Evolutionary conservation across 2,113 vertebrate species (phyloP), one percentile per base, ranked within the genome.

Genomic region (Pseudorectes ferrugineus): DNA sequence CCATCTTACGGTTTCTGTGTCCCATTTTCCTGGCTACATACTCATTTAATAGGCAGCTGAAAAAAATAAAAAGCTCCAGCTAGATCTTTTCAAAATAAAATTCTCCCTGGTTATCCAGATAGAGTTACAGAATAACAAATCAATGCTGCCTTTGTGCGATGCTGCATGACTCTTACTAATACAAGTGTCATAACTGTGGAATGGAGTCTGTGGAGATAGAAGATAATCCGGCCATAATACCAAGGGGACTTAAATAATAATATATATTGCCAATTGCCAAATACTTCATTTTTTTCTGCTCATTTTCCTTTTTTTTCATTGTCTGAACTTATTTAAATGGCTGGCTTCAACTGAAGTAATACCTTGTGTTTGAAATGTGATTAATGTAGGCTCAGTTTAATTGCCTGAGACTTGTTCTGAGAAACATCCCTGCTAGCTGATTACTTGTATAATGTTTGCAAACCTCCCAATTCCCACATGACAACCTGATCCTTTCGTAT

Each of bases 21-120:
- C 90, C 82, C 59, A 48, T 95, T 96, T 96, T 96, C 31, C 48
- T 89, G 79, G 72, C 61, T 86, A 63, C 36, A 9, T 58, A 52
- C 13, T 89, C 59, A 16, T 42, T 89, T 90, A 92, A 88, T 7
- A 25, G 89, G 40, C 67, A 45, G 42, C 46, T 89, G 38, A n/a
- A 63, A 65, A 62, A 78, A 66, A 23, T 6, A n/a, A 68, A 80
- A 85, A 54, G 31, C 54, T 79, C 33, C 1, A 1, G 38, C 43
- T 77, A 28, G 42, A 76, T 74, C 48, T 93, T 93, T 93, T 90
- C 36, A 95, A 93, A 97, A 94, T 93, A 92, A 83, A 88, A 90
- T 88, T 88, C 72, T 93, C 76, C 29, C 45, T 67, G 40, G 28
- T 79, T 97, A n/a, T 83, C 67, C 46, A 74, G 68, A 51, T 48